Conservation (phyloP, 2,113 vertebrate species). For the Poicephalus gulielmi region DNA sequence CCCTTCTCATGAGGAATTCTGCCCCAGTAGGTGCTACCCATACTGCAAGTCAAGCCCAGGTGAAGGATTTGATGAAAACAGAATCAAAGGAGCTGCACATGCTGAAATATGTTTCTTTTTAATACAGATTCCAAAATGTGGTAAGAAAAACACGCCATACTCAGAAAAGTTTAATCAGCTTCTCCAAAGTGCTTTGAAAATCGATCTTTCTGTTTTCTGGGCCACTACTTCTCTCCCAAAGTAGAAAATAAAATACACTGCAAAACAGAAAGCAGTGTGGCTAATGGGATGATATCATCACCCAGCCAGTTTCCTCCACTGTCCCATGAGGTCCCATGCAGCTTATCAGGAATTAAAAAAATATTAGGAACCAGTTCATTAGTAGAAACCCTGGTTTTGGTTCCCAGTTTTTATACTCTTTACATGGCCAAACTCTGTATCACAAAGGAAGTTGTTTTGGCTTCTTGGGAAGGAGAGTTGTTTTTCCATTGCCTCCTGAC, state of each 20-base stretch:
- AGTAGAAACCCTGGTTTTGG: not conserved
- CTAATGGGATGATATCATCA: conserved; percentile 7
- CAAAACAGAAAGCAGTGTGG: not conserved
- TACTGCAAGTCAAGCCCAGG: not conserved
- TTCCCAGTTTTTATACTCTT: not conserved
- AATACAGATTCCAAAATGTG: conserved; percentile 5
- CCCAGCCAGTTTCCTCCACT: not conserved
- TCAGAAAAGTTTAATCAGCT: conserved; percentile 4
- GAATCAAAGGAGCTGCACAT: not conserved
- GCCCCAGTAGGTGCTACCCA: not conserved
- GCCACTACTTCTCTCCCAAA: not conserved
- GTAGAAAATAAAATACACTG: conserved; percentile 6
- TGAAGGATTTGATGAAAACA: not conserved
- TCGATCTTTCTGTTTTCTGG: not conserved
- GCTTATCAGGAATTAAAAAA: conserved; percentile 21
- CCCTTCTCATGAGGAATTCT: not conserved
- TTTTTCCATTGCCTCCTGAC: not conserved
- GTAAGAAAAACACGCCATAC: not conserved
- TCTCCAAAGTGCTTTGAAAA: not conserved
- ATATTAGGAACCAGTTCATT: not conserved
- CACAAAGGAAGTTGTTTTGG: not conserved
- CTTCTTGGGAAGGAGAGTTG: not conserved
- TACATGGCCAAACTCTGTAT: not conserved
- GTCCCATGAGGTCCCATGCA: not conserved
- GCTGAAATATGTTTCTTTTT: conserved; percentile 20